Base-by-base conservation (phyloP, 2,888 invertebrate genomes). In the Dasypogon diadema region DNA sequence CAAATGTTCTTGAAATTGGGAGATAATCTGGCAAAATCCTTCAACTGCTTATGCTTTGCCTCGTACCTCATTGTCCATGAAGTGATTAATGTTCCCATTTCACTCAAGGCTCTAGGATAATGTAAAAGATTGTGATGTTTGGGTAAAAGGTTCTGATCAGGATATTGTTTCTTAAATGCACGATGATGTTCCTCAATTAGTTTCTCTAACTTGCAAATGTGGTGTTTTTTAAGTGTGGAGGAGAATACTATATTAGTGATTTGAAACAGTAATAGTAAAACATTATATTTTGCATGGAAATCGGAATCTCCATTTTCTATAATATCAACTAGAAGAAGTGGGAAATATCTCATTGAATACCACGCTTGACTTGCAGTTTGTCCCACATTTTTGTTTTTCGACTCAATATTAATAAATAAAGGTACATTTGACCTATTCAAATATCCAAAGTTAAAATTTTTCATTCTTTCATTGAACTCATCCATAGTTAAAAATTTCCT, bases 401-500 rank as follows among this genome's bases (percentile, higher is more conserved):
- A 1, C 4, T 55, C 55, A 21, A 55, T 12, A 21, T 55, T 55
- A 8, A 55, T 24, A 21, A 48, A 46, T 18, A 24, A 46, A 21
- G 65, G 48, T 46, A 42, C 16, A 34, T 30, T 18, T 10, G 16
- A 12, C 5, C 48, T 48, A 48, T 51, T 30, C 3, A 30, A 12
- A 16, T 14, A 26, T 6, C 30, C 51, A 3, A 48, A 68, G 14
- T 51, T 48, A 12, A 48, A 68, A 4, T 0, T 10, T 14, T 51
- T 48, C 14, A 68, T 10, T 48, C 26, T 68, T 16, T 51, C 18
- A 6, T 51, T 51, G 16, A 68, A 26, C 16, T 51, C 26, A 51
- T 51, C 30, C 24, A 24, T 16, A n/a, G 12, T 48, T 12, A 65
- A 2, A 6, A 22, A 6, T 55, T 72, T 72, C 14, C 22, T 1